Evolutionary conservation across 2,113 vertebrate genomes (phyloP).

Genomic region (Platysteira castanea): DNA sequence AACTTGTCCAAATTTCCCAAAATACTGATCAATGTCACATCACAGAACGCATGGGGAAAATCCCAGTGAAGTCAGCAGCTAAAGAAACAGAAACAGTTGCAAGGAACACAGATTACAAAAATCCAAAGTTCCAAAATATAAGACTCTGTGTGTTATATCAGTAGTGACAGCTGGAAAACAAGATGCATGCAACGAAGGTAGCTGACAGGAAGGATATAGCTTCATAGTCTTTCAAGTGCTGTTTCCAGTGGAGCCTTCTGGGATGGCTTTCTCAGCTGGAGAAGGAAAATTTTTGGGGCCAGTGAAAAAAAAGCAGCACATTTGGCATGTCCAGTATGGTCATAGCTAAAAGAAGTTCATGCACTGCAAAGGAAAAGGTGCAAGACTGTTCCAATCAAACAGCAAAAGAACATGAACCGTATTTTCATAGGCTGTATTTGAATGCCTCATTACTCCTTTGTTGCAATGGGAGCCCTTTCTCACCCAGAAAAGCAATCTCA

Average conservation of each 20-base stretch:
- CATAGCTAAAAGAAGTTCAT: background rate
- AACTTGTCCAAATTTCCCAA: background rate
- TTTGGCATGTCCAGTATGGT: background rate
- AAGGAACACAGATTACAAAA: background rate
- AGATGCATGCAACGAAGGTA: background rate
- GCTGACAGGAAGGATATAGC: background rate
- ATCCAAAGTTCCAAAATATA: background rate
- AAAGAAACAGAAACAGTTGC: background rate
- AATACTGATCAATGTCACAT: background rate
- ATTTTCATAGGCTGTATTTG: background rate
- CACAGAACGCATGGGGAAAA: background rate
- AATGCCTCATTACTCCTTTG: background rate
- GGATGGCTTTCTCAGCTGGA: background rate
- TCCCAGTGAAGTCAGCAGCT: background rate
- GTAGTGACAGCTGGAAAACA: background rate
- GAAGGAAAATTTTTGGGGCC: accelerated
- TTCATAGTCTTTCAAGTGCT: background rate
- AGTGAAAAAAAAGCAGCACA: background rate
- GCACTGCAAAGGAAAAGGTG: background rate
- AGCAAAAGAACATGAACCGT: background rate
- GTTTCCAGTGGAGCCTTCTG: background rate
- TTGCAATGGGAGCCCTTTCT: background rate
- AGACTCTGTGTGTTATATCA: background rate
- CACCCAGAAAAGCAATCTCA: background rate
- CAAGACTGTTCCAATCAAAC: background rate